These are phyloP conservation scores for Philonicus albiceps DNA, from an alignment of 2,888 invertebrate species.

Conservation along the genomic window DNA sequence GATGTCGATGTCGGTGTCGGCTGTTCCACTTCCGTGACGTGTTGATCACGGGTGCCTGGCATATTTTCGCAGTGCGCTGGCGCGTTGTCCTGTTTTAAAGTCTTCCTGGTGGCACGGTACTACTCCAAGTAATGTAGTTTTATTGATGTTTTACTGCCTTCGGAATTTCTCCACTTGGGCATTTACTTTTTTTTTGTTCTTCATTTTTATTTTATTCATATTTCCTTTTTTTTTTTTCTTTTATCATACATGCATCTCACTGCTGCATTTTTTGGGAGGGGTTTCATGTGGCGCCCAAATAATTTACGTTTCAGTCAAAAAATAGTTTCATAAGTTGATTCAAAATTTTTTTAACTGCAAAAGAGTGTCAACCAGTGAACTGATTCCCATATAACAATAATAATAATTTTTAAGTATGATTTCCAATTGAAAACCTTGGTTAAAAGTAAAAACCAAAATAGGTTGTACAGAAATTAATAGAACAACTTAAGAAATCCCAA, in stretches of 20 bases:
- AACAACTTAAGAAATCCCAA: too few relatives aligned
- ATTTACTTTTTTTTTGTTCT: not conserved
- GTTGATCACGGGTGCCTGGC: not conserved
- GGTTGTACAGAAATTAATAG: too few relatives aligned
- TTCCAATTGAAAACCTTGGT: too few relatives aligned
- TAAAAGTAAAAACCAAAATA: too few relatives aligned
- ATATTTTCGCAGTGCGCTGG: not conserved
- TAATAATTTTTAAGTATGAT: too few relatives aligned
- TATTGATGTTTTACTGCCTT: not conserved
- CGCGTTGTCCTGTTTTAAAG: not conserved
- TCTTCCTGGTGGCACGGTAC: not conserved
- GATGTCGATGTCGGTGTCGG: not conserved
- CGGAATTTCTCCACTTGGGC: not conserved
- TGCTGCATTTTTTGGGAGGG: not conserved
- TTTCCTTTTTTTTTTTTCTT: not conserved
- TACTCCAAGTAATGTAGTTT: not conserved
- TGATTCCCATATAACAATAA: too few relatives aligned
- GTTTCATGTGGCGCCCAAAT: not conserved
- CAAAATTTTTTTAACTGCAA: too few relatives aligned
- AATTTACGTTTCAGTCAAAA: not conserved
- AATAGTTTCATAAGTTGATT: too few relatives aligned
- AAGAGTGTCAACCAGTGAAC: too few relatives aligned
- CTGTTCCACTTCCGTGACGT: not conserved
- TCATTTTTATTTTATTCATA: too few relatives aligned
- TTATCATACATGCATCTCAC: not conserved